phyloP scores from a whole-genome alignment of 2,797 vertebrate genomes.

The Gorsachius magnificus region DNA sequence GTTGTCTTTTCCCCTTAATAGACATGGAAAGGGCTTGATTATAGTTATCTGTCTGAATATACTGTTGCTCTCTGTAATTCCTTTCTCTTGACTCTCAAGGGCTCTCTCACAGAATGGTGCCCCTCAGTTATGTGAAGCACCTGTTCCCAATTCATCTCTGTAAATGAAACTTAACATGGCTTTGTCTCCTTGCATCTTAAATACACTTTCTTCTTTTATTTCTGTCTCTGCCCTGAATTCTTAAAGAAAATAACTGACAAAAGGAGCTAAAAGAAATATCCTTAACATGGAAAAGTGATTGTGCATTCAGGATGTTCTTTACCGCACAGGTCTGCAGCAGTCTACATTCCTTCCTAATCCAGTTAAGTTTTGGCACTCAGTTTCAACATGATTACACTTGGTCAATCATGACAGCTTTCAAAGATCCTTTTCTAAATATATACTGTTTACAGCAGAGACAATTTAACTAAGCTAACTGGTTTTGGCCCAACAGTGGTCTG shows the following conservation, averaged over 20 bases:
- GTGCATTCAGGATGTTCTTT: neutral
- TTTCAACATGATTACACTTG: neutral
- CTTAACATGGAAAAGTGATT: neutral
- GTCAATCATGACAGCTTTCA: neutral
- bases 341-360: neutral
- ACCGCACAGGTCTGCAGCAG: neutral
- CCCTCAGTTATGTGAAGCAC: conserved; percentile 59
- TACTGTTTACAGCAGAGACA: neutral
- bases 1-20: conserved; percentile 67
- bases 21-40: conserved; percentile 68
- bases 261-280: neutral
- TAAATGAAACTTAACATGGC: conserved; percentile 63
- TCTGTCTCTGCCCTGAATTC: conserved; percentile 2
- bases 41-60: conserved; percentile 71
- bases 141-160: conserved; percentile 71
- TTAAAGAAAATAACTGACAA: neutral
- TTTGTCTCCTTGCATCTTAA: conserved; percentile 51
- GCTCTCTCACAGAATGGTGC: conserved; percentile 38
- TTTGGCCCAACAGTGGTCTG: neutral
- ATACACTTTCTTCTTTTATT: neutral
- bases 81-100: conserved; percentile 53
- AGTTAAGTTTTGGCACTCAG: neutral
- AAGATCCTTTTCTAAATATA: neutral
- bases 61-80: conserved; percentile 59
- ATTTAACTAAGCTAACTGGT: neutral